A percentile compares a stretch with the other conserved stretches of the same genome.
Evolutionary conservation across 2,797 vertebrate genomes (phyloP).

Genomic region (Catamblyrhynchus diadema): DNA sequence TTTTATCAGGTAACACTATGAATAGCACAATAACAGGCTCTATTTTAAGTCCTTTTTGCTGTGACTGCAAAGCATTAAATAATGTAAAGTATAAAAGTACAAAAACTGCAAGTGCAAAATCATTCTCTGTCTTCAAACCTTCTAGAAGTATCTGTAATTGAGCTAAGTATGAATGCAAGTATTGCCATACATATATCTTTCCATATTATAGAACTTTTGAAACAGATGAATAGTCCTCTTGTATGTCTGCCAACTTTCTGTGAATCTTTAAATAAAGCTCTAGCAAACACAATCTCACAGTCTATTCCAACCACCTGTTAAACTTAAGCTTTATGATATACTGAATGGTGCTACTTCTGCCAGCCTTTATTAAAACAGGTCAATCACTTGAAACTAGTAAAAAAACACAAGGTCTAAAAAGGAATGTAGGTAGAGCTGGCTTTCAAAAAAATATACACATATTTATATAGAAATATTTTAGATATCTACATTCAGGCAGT

Average conservation of each 20-base stretch:
- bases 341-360: neutral
- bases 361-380: neutral
- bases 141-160: neutral
- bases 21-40: neutral
- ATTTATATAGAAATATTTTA: neutral
- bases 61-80: neutral
- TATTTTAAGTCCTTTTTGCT: neutral
- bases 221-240: neutral
- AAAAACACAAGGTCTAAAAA: neutral
- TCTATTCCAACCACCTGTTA: neutral
- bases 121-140: neutral
- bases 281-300: neutral
- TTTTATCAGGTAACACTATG: neutral
- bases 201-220: neutral
- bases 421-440: fast-evolving
- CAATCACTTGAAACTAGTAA: neutral
- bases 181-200: neutral
- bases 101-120: neutral
- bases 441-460: neutral
- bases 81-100: neutral
- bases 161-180: neutral
- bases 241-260: neutral
- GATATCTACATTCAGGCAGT: fast-evolving
- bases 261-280: neutral
- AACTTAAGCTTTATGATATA: neutral